These are phyloP conservation scores for Solea solea DNA, from an alignment of 2,113 vertebrate species.

Conservation along the genomic window DNA sequence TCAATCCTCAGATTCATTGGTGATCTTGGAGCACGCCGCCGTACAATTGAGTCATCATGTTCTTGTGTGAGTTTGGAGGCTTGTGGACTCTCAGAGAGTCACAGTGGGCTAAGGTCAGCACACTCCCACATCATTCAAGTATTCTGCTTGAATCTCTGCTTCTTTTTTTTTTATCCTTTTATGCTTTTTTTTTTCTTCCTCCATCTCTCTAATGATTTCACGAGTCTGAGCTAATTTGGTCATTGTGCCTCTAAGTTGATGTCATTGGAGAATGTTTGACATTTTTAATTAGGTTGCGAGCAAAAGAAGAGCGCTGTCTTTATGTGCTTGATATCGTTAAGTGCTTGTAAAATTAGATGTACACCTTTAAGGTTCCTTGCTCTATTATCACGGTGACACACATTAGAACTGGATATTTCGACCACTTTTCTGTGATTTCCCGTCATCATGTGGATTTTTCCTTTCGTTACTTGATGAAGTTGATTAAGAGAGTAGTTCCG, in stretches of 20 bases:
- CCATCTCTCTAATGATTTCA: conserved; percentile 19
- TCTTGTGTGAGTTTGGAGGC: conserved; percentile 39
- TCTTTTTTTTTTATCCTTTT: conserved; percentile 1
- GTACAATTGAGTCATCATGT: conserved; percentile 39
- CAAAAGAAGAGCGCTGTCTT: too few relatives aligned
- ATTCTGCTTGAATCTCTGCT: neutral
- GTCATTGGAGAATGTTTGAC: too few relatives aligned
- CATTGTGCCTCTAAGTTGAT: neutral
- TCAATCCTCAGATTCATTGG: conserved; percentile 36
- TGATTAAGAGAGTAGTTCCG: too few relatives aligned
- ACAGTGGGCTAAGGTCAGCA: conserved; percentile 10
- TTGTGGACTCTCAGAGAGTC: conserved; percentile 19
- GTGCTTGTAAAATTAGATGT: too few relatives aligned
- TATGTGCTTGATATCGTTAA: too few relatives aligned
- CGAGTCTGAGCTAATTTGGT: neutral
- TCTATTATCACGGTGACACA: too few relatives aligned
- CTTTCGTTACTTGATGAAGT: too few relatives aligned
- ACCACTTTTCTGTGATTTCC: too few relatives aligned
- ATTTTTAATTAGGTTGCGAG: too few relatives aligned
- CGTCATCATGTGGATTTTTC: too few relatives aligned
- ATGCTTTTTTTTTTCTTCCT: conserved; percentile 1
- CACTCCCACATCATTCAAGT: conserved; percentile 24
- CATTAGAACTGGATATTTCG: too few relatives aligned
- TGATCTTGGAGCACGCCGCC: conserved; percentile 33
- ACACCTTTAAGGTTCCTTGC: too few relatives aligned